phyloP scores from a whole-genome alignment of 2,113 vertebrate species.

The Peromyscus leucopus region DNA sequence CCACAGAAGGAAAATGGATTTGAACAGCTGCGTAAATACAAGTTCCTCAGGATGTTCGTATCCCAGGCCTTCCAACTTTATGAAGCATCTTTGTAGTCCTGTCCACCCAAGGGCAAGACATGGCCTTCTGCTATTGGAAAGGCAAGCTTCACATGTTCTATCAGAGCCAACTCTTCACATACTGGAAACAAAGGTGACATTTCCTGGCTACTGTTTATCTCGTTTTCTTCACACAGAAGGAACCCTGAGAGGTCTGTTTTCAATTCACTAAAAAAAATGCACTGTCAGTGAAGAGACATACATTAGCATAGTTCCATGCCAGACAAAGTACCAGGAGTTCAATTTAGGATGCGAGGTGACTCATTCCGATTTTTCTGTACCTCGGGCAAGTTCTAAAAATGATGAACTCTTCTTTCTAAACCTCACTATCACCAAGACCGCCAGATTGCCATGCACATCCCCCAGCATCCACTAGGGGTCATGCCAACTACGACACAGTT shows the following conservation, averaged over 20 bases:
- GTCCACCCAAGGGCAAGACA: conserved; percentile 88
- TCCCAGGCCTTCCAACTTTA: conserved; percentile 71
- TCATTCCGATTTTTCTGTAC: conserved; percentile 29
- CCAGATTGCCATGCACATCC: neutral
- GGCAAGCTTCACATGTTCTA: conserved; percentile 59
- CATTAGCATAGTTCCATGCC: neutral
- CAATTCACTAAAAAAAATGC: conserved; percentile 64
- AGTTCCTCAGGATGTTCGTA: neutral
- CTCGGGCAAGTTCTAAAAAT: neutral
- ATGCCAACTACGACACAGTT: neutral
- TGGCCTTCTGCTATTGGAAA: conserved; percentile 87
- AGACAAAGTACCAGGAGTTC: conserved; percentile 47
- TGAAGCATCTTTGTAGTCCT: conserved; percentile 77
- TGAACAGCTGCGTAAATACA: conserved; percentile 18
- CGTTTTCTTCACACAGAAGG: conserved; percentile 70
- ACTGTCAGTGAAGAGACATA: conserved; percentile 52
- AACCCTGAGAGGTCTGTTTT: conserved; percentile 75
- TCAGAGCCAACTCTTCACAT: conserved; percentile 69
- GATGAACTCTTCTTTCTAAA: conserved; percentile 58
- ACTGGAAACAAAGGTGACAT: conserved; percentile 71
- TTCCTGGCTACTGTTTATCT: conserved; percentile 73
- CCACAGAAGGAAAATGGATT: neutral
- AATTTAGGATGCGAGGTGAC: neutral
- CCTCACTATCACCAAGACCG: neutral
- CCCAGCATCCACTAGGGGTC: neutral